These are phyloP conservation scores for Cyphomyrus plagiostoma DNA, from an alignment of 2,113 vertebrate genomes.

Conservation along the genomic window DNA sequence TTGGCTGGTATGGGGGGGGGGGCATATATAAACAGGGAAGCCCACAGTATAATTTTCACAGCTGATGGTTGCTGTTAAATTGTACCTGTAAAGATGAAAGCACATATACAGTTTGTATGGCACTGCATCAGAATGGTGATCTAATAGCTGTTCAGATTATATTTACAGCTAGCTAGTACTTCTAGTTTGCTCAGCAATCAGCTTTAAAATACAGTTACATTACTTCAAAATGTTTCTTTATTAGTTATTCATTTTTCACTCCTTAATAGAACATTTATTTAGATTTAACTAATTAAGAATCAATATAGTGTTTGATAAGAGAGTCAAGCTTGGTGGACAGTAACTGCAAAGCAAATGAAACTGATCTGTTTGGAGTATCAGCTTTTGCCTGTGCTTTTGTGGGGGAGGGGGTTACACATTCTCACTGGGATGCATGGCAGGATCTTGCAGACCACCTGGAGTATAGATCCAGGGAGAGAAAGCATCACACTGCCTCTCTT, in stretches of 20 bases:
- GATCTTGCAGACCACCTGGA: neutral
- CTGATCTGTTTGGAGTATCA: neutral
- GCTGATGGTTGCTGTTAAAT: neutral
- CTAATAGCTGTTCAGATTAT: neutral
- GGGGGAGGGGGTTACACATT: neutral
- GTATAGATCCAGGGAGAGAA: neutral
- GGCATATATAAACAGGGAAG: neutral
- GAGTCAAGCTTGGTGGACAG: neutral
- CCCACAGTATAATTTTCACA: neutral
- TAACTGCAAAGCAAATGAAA: neutral
- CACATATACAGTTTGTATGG: neutral
- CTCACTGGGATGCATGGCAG: neutral
- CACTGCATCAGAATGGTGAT: neutral
- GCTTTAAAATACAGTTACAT: neutral
- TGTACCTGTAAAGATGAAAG: neutral
- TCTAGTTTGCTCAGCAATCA: neutral
- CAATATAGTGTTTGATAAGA: neutral
- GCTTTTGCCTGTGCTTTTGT: neutral
- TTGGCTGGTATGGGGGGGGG: constrained; percentile 53
- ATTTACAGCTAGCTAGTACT: neutral
- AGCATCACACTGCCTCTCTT: neutral
- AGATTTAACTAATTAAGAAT: neutral
- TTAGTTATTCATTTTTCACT: neutral
- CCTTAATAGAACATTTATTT: neutral
- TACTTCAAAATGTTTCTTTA: neutral